Evolutionary conservation across 2,888 invertebrate species (phyloP).

Genomic region (Napeogenes sylphis): DNA sequence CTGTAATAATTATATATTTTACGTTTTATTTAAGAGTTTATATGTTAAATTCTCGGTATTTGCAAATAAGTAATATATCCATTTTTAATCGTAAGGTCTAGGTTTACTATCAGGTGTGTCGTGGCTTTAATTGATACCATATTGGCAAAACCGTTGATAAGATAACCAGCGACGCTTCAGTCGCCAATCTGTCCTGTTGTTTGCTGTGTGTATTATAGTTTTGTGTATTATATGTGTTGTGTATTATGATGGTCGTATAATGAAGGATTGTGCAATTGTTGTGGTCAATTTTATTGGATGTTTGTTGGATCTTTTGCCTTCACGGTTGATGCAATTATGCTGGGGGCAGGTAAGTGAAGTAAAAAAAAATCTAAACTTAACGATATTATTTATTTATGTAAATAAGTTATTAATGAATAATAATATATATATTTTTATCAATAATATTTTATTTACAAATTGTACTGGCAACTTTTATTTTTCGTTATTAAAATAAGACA

Average conservation of each 20-base stretch:
- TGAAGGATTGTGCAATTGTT: constrained; percentile 45
- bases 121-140: constrained; percentile 54
- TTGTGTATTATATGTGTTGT: constrained; percentile 15
- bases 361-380: background rate
- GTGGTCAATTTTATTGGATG: constrained; percentile 43
- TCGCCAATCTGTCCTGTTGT: constrained; percentile 45
- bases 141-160: constrained; percentile 55
- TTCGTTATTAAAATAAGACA: no score
- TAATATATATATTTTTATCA: no score
- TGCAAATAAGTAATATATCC: no score
- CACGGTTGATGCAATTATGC: constrained; percentile 43
- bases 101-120: constrained; percentile 31
- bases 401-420: no score
- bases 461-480: no score
- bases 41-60: no score
- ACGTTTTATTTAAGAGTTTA: no score
- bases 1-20: no score
- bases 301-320: constrained; percentile 43
- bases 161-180: constrained; percentile 53
- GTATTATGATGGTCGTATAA: constrained; percentile 36
- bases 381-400: no score
- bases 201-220: constrained; percentile 35
- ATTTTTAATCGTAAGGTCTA: constrained; percentile 34
- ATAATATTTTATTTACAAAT: no score
- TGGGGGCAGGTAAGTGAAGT: constrained; percentile 52